Evolutionary conservation across 1,140 invertebrate genomes (phyloP), one percentile per base, ranked within the genome.

Genomic region (Trichonephila inaurata): DNA sequence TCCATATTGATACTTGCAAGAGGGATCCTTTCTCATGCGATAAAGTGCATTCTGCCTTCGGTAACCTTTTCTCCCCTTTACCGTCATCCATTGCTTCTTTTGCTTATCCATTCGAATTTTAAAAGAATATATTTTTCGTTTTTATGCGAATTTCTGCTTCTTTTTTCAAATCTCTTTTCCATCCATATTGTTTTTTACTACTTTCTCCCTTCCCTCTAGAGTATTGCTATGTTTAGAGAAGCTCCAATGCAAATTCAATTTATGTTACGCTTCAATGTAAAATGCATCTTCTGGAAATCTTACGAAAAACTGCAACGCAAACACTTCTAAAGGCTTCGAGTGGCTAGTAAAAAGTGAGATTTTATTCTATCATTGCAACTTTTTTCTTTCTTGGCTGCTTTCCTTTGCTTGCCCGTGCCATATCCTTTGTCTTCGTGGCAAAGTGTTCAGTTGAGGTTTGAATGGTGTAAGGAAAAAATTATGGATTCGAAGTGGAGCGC

Each of bases 211-310:
- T 33, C n/a, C 28, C 83, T 58, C 83, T 24, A n/a, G 85, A 87
- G 60, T 33, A 28, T 87, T 62, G 58, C 58, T 61, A 61, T 61
- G 58, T 60, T 87, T 40, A 77, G 33, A 33, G 72, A 77, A 40
- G 72, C 72, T 77, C 72, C 81, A 83, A 92, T 92, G 90, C 90
- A 92, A 92, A 92, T 92, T 92, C 90, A 92, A 92, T 92, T 92
- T 92, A 82, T 92, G 90, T 92, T 92, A 66, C 81, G 90, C 82
- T 85, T 61, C 90, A 66, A 92, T 92, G 90, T 92, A 92, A 85
- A 92, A 92, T 92, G 90, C 90, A 85, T 83, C 90, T 62, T 66
- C 60, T 44, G 40, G 51, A 85, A 92, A 85, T 83, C 77, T 83
- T 44, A 24, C 77, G 82, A 85, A 61, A 89, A 92, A 92, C 33